Evolutionary conservation across 1,140 invertebrate species (phyloP).

Genomic region (Catajapyx aquilonaris): DNA sequence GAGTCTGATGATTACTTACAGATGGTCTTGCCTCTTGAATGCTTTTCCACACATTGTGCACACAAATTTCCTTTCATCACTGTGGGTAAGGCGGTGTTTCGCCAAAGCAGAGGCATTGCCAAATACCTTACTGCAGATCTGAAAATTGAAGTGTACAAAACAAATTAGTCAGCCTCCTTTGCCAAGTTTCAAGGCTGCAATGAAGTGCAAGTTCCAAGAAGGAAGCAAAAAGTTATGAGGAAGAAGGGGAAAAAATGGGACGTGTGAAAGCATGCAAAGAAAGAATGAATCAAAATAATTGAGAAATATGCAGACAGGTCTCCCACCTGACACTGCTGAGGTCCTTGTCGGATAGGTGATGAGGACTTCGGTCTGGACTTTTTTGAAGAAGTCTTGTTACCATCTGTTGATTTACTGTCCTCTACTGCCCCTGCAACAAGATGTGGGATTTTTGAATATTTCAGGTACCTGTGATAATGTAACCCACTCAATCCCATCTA

Average conservation of each 20-base stretch:
- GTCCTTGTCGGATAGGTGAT: conserved; percentile 54
- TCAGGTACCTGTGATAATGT: too few species aligned
- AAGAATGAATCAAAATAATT: too few species aligned
- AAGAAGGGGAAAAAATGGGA: conserved; percentile 1
- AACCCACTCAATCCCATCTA: too few species aligned
- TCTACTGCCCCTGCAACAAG: too few species aligned
- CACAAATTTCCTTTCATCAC: conserved; percentile 89
- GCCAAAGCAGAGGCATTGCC: conserved; percentile 90
- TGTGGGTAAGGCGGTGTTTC: conserved; percentile 94
- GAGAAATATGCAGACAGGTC: conserved; percentile 2
- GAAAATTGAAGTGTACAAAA: conserved; percentile 20
- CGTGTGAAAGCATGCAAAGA: conserved; percentile 1
- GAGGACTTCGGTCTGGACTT: conserved; percentile 48
- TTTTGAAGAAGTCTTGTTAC: too few species aligned
- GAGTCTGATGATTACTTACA: conserved; percentile 48
- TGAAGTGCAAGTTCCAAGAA: neutral
- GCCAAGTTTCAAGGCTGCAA: neutral
- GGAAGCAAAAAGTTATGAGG: conserved; percentile 2
- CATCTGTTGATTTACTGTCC: too few species aligned
- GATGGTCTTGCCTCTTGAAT: conserved; percentile 95
- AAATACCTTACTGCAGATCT: conserved; percentile 89
- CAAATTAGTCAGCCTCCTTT: too few species aligned
- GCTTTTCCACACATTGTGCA: conserved; percentile 89
- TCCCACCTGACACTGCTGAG: conserved; percentile 53
- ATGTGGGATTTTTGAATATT: too few species aligned